These are phyloP conservation scores for Tribolium freemani DNA, from an alignment of 2,888 invertebrate species.

Conservation along the genomic window DNA sequence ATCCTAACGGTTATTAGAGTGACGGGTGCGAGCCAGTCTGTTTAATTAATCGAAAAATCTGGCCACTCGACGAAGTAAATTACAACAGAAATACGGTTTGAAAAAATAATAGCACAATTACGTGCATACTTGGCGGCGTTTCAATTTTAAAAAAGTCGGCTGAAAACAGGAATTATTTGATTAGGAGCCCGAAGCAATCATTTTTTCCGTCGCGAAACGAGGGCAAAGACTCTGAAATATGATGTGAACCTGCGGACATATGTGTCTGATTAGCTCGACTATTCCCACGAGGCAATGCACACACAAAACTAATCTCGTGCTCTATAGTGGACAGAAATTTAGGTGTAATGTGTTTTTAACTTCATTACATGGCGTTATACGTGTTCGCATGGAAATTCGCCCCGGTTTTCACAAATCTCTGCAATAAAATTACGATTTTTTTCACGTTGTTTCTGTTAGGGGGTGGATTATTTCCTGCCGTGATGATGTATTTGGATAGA, in stretches of 20 bases:
- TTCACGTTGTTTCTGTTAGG: not conserved
- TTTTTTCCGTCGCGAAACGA: slow-evolving; percentile 38
- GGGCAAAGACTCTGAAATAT: slow-evolving; percentile 49
- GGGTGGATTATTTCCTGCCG: slow-evolving; percentile 12
- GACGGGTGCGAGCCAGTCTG: not conserved
- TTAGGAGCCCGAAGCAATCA: slow-evolving; percentile 1
- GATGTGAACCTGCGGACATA: slow-evolving; percentile 52
- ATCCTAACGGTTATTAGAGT: slow-evolving; percentile 20
- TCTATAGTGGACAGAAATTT: slow-evolving; percentile 44
- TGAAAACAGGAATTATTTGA: not conserved
- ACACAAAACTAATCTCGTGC: slow-evolving; percentile 53
- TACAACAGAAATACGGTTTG: not conserved
- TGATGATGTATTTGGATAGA: slow-evolving; percentile 31
- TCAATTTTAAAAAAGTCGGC: not conserved
- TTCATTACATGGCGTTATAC: slow-evolving; percentile 44
- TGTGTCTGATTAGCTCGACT: slow-evolving; percentile 54
- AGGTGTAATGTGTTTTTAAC: slow-evolving; percentile 51
- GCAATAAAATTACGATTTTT: slow-evolving; percentile 30
- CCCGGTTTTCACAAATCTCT: slow-evolving; percentile 25
- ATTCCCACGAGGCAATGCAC: slow-evolving; percentile 50
- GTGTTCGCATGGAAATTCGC: slow-evolving; percentile 35
- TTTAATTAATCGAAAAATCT: too few species aligned
- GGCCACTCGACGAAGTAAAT: too few species aligned
- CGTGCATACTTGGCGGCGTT: not conserved
- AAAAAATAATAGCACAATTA: not conserved